Percentiles rank a stretch among this genome's conserved stretches.
Conservation (phyloP, 1,140 invertebrate species). For the Drosophila mauritiana region DNA sequence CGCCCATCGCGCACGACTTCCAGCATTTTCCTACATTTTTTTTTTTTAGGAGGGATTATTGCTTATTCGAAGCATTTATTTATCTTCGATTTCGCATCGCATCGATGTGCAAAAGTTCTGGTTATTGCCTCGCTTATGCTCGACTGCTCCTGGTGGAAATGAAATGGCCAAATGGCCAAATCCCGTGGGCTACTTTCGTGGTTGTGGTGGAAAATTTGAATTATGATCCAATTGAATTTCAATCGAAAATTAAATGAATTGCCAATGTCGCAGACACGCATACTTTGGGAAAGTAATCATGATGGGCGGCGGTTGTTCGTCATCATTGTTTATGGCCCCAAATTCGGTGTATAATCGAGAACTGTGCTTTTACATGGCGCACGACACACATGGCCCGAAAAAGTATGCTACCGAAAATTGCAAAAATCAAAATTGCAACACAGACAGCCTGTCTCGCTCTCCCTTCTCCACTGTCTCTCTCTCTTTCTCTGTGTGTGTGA, state of each 20-base stretch:
- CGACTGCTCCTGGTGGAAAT: slow-evolving; percentile 26
- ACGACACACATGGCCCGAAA: slow-evolving; percentile 53
- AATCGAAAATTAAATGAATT: slow-evolving; percentile 76
- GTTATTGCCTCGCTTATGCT: slow-evolving; percentile 55
- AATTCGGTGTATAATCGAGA: slow-evolving; percentile 57
- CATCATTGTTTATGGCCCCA: slow-evolving; percentile 50
- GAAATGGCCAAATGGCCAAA: slow-evolving; percentile 25
- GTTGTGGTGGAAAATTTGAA: slow-evolving; percentile 48
- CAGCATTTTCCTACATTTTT: slow-evolving; percentile 32
- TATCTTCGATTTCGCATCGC: slow-evolving; percentile 76
- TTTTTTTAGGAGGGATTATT: slow-evolving; percentile 53
- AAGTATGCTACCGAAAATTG: slow-evolving; percentile 75
- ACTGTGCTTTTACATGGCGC: slow-evolving; percentile 68
- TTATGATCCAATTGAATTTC: slow-evolving; percentile 79
- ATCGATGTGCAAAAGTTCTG: slow-evolving; percentile 52
- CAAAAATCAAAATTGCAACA: slow-evolving; percentile 80
- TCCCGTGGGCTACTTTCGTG: slow-evolving; percentile 36
- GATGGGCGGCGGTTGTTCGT: slow-evolving; percentile 5
- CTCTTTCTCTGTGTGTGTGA: slow-evolving; percentile 38
- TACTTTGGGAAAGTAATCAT: slow-evolving; percentile 24
- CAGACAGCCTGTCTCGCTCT: slow-evolving; percentile 1
- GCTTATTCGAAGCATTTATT: slow-evolving; percentile 75
- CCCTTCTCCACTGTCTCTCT: no score
- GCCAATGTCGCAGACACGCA: slow-evolving; percentile 34
- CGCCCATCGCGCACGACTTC: slow-evolving; percentile 42